These are phyloP conservation scores for Siniperca scherzeri DNA, from an alignment of 2,797 vertebrate species.

Conservation along the genomic window DNA sequence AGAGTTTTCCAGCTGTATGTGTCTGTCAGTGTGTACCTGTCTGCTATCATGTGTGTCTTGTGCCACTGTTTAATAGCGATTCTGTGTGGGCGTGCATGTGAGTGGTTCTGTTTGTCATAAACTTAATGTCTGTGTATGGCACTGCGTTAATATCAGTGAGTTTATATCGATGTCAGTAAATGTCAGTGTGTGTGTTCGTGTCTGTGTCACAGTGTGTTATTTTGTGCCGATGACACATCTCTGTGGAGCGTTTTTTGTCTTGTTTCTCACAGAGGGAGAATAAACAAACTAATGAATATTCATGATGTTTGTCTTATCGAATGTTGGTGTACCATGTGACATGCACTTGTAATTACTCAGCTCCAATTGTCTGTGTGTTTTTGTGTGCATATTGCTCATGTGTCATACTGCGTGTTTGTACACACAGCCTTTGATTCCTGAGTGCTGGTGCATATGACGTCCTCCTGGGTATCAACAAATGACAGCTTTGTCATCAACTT, in stretches of 20 bases:
- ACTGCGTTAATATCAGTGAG: conserved; percentile 26
- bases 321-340: conserved; percentile 49
- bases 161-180: conserved; percentile 14
- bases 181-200: conserved; percentile 32
- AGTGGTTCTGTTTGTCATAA: background rate
- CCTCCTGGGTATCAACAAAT: conserved; percentile 39
- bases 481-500: conserved; percentile 50
- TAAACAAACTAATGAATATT: conserved; percentile 75
- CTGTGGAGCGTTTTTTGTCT: conserved; percentile 44
- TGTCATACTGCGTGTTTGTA: conserved; percentile 20
- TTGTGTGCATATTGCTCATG: conserved; percentile 14
- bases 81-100: background rate
- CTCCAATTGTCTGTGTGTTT: conserved; percentile 28
- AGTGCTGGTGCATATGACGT: conserved; percentile 24
- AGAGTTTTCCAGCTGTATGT: conserved; percentile 15
- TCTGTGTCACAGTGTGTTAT: conserved; percentile 26
- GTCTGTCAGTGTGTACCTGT: conserved; percentile 9
- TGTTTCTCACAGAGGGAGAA: conserved; percentile 55
- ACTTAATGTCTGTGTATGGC: conserved; percentile 5
- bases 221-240: conserved; percentile 37
- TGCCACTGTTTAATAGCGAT: background rate
- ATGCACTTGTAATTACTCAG: conserved; percentile 65
- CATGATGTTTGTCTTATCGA: conserved; percentile 63
- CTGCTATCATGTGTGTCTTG: background rate
- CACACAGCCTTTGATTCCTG: conserved; percentile 38